Conservation (phyloP, 2,888 invertebrate genomes). For the Sisyra nigra region DNA sequence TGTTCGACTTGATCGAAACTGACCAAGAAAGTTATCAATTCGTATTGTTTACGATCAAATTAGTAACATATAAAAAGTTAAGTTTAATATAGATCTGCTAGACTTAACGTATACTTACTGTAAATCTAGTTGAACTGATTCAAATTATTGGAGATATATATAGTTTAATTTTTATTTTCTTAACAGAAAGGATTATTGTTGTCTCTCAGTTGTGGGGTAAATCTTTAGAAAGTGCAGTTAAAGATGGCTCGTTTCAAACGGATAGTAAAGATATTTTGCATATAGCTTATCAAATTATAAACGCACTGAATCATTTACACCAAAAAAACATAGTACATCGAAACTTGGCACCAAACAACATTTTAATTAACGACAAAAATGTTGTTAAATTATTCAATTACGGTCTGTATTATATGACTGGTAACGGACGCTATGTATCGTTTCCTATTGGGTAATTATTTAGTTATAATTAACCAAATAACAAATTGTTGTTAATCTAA, state of each 20-base stretch:
- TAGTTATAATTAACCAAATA: too few species aligned
- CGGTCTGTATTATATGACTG: conserved; percentile 87
- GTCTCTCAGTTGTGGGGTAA: conserved; percentile 65
- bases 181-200: conserved; percentile 62
- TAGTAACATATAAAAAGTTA: too few species aligned
- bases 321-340: conserved; percentile 56
- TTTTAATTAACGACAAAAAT: conserved; percentile 54
- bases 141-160: conserved; percentile 7
- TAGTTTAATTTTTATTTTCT: conserved; percentile 11
- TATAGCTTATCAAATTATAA: conserved; percentile 56
- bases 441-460: conserved; percentile 68
- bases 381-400: conserved; percentile 79
- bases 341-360: conserved; percentile 67
- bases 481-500: too few species aligned
- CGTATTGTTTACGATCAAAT: too few species aligned
- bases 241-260: conserved; percentile 30
- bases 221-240: conserved; percentile 32
- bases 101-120: too few species aligned
- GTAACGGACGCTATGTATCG: conserved; percentile 66
- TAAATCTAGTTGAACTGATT: too few species aligned
- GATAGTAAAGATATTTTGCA: conserved; percentile 39
- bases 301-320: conserved; percentile 59
- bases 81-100: too few species aligned
- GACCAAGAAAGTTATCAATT: too few species aligned
- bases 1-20: too few species aligned